Evolutionary conservation across 35 echinoderm and acorn worm species (phyloP), one percentile per base, ranked within the genome.

Genomic region (Lytechinus variegatus): DNA sequence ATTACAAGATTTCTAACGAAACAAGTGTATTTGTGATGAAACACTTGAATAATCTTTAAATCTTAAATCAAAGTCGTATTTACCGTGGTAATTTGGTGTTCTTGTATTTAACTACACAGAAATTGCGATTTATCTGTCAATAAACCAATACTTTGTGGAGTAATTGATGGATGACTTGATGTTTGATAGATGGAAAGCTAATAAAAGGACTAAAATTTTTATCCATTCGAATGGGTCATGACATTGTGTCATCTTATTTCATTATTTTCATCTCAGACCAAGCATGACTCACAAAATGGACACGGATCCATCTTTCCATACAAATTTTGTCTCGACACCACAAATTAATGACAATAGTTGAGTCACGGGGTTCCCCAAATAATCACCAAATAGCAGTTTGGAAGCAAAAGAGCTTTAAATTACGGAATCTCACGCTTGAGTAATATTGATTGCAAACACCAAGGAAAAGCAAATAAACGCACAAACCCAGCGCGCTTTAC

Each of bases 331-430:
- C 66, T 79, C 66, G 66, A 79, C 66, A 79, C 66, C 66, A 79
- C 66, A 79, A 79, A 79, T 79, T 79, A 79, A 79, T 79, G 66
- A 79, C 66, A 79, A 79, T 79, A 79, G 66, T 79, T 79, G 66
- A 79, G 66, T 79, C 66, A 79, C 66, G 66, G 66, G 66, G 19
- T 79, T 5, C 57, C 66, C 14, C 66, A 14, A 79, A 79, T 79
- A 79, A 24, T 79, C 66, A 79, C 21, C 66, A 79, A 79, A 79
- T 79, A 79, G n/a, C 66, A 6, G 66, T 24, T 24, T 79, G 19
- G 8, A 79, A 79, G 66, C 8, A 79, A 79, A 79, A 79, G 66
- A 79, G 66, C 66, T 79, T 79, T 79, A 79, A 79, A 79, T 79
- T 79, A 79, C 66, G 4, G 66, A 79, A 79, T 79, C 66, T 79